Conservation (phyloP, 2,888 invertebrate genomes). For the Caenorhabditis angaria region DNA sequence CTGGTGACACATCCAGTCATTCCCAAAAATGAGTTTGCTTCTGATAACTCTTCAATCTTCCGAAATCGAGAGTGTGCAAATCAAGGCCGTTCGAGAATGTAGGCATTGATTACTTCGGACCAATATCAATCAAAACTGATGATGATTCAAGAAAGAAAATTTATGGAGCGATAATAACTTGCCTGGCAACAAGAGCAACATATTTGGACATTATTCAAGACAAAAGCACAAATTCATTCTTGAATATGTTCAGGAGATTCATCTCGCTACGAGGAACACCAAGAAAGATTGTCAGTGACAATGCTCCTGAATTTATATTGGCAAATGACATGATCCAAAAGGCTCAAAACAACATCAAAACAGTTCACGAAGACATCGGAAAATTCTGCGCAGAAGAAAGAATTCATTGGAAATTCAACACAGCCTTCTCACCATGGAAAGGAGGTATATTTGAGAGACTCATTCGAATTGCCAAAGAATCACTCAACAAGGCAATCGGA, state of each 20-base stretch:
- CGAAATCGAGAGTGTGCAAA: not conserved
- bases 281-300: slow-evolving; percentile 9
- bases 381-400: not conserved
- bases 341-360: too few species aligned
- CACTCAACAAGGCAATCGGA: slow-evolving; percentile 8
- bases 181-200: slow-evolving; percentile 7
- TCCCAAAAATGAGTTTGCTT: slow-evolving; percentile 13
- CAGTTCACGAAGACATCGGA: not conserved
- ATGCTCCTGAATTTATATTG: slow-evolving; percentile 11
- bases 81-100: slow-evolving; percentile 8
- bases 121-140: too few species aligned
- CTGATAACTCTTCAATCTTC: slow-evolving; percentile 7
- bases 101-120: slow-evolving; percentile 20
- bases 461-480: slow-evolving; percentile 7
- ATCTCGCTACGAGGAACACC: slow-evolving; percentile 8
- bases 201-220: slow-evolving; percentile 12
- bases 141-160: slow-evolving; percentile 7
- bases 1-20: slow-evolving; percentile 11
- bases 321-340: slow-evolving; percentile 14
- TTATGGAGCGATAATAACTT: slow-evolving; percentile 14
- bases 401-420: slow-evolving; percentile 13
- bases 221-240: slow-evolving; percentile 7
- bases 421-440: slow-evolving; percentile 12
- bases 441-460: slow-evolving; percentile 15
- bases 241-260: not conserved